Conservation (phyloP, 2,888 invertebrate genomes). For the Ochlodes sylvanus region DNA sequence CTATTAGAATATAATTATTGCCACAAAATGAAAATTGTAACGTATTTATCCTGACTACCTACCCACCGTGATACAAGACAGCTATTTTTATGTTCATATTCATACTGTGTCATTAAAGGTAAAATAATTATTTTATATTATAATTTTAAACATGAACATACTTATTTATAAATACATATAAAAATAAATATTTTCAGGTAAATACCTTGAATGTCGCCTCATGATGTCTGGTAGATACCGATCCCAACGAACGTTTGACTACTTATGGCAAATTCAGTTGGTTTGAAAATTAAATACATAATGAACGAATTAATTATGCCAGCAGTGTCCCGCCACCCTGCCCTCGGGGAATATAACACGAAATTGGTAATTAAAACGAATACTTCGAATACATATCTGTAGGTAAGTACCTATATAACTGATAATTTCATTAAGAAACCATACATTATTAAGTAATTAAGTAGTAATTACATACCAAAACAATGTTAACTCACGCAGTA, state of each 20-base stretch:
- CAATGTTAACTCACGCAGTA: not conserved
- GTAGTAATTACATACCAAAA: not conserved
- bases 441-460: too few species aligned
- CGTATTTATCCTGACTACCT: too few species aligned
- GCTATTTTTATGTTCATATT: too few species aligned
- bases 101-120: too few species aligned
- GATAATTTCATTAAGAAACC: slow-evolving; percentile 3
- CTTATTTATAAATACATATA: not conserved
- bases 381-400: slow-evolving; percentile 45
- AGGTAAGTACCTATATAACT: too few species aligned
- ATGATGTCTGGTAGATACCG: slow-evolving; percentile 44
- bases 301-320: slow-evolving; percentile 41
- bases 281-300: slow-evolving; percentile 38
- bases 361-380: slow-evolving; percentile 54
- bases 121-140: too few species aligned
- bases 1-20: too few species aligned
- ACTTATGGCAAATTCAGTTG: slow-evolving; percentile 44
- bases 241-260: slow-evolving; percentile 36
- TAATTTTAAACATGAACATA: too few species aligned
- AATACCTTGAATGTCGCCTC: slow-evolving; percentile 54
- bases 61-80: too few species aligned
- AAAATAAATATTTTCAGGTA: not conserved
- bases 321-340: too few species aligned
- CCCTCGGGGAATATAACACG: slow-evolving; percentile 48
- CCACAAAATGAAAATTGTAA: too few species aligned